These are phyloP conservation scores for Autographa gamma DNA, from an alignment of 2,888 invertebrate genomes.

Conservation along the genomic window DNA sequence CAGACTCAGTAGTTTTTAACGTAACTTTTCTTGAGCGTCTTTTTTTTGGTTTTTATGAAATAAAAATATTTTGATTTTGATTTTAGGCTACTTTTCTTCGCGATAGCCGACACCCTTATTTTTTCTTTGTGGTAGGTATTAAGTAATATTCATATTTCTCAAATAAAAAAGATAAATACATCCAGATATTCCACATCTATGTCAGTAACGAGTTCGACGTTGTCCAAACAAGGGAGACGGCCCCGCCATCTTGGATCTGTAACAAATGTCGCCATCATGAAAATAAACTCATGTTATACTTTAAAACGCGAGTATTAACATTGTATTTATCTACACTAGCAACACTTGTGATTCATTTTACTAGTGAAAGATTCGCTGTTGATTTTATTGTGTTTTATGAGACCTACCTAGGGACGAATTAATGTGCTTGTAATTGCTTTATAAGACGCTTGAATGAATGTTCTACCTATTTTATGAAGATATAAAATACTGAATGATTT, in stretches of 20 bases:
- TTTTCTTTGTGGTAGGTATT: too few species aligned
- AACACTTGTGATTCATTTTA: slow-evolving; percentile 28
- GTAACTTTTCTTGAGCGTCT: too few species aligned
- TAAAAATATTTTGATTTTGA: too few species aligned
- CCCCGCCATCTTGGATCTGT: slow-evolving; percentile 85
- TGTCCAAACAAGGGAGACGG: slow-evolving; percentile 85
- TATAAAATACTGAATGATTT: too few species aligned
- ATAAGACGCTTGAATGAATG: background rate
- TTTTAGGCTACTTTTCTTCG: too few species aligned
- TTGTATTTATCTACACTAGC: slow-evolving; percentile 31
- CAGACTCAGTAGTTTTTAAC: too few species aligned
- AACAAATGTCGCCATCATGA: slow-evolving; percentile 85
- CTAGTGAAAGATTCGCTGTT: slow-evolving; percentile 18
- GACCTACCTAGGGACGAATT: background rate
- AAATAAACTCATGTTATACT: slow-evolving; percentile 80
- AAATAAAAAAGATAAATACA: background rate
- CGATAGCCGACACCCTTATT: too few species aligned
- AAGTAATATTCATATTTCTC: background rate
- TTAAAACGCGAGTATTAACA: slow-evolving; percentile 46
- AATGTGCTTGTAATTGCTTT: background rate
- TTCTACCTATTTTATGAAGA: too few species aligned
- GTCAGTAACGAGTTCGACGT: slow-evolving; percentile 72
- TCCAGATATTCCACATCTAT: slow-evolving; percentile 60
- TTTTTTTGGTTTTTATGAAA: too few species aligned
- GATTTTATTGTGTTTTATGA: background rate